A percentile compares a stretch with the other conserved stretches of the same genome.
Evolutionary conservation across 2,113 vertebrate genomes (phyloP).

Genomic region (Dasyprocta punctata): DNA sequence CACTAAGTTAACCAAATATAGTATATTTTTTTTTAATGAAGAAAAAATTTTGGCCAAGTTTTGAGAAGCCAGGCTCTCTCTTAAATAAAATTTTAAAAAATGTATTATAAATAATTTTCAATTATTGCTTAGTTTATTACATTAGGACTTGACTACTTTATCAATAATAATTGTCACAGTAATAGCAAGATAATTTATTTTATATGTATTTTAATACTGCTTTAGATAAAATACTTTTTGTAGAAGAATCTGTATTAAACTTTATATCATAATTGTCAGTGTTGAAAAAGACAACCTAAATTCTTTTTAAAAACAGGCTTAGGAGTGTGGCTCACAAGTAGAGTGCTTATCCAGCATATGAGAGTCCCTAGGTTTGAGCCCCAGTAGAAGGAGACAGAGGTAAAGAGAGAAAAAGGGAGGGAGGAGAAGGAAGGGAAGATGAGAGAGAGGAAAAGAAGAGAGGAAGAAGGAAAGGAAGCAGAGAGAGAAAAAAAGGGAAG

Average conservation of each 20-base stretch:
- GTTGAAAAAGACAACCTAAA: neutral
- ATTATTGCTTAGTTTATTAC: conserved; percentile 62
- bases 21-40: conserved; percentile 15
- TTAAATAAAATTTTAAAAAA: conserved; percentile 22
- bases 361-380: neutral
- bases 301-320: neutral
- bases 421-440: neutral
- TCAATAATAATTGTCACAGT: conserved; percentile 39
- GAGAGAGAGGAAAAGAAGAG: neutral
- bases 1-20: conserved; percentile 72
- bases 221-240: neutral
- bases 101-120: conserved; percentile 50
- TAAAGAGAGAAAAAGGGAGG: neutral
- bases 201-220: conserved; percentile 13
- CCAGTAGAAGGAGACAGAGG: neutral
- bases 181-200: conserved; percentile 40
- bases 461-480: neutral
- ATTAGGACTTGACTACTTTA: conserved; percentile 53
- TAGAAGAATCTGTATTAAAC: conserved; percentile 57
- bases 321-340: neutral
- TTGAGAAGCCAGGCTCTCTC: conserved; percentile 63
- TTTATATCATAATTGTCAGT: conserved; percentile 40
- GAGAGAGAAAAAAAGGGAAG: too few relatives aligned
- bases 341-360: neutral
- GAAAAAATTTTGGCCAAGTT: conserved; percentile 65